Evolutionary conservation across 2,888 invertebrate species (phyloP), one percentile per base, ranked within the genome.

Genomic region (Monochamus alternatus): DNA sequence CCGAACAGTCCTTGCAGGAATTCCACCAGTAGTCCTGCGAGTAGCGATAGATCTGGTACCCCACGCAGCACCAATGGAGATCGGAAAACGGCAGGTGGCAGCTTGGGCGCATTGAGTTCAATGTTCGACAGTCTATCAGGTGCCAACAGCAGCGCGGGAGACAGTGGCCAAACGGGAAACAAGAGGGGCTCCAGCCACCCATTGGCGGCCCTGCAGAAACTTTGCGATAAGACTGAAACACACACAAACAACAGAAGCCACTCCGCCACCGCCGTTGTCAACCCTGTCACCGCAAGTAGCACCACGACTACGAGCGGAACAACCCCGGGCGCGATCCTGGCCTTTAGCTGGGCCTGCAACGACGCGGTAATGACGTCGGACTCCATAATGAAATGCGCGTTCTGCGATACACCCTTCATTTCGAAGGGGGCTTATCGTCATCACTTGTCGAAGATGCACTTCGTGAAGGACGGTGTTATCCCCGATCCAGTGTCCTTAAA

Each of bases 371-470:
- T 96, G 86, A 95, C 95, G 0, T 92, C 93, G 10, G 96, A 96
- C 86, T 95, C 96, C 43, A 94, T 96, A 77, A 96, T 97, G 93
- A 97, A 97, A 89, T 97, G 97, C 89, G 96, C 97, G 72, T 95
- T 97, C 86, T 97, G 97, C 91, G 97, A 97, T 89, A 97, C 97
- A 32, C 97, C 97, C 38, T 98, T 98, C 89, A 96, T 97, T 82
- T 98, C 98, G 58, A 98, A 98, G 90, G 98, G 98, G 72, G 98
- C 98, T 10, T 98, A 98, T 89, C 93, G 98, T 85, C 98, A 98
- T 89, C 98, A 98, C 87, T 90, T 98, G 84, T 97, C 97, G 65
- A 97, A 97, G 90, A 96, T 97, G 94, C 97, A 97, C 89, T 97
- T 97, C 87, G 96, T 97, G 75, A 97, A 97, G 88, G 97, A 97